A percentile compares a stretch with the other conserved stretches of the same genome.
These are phyloP conservation scores for Acrobeloides nanus DNA, from an alignment of 2,888 invertebrate genomes.

Conservation along the genomic window DNA sequence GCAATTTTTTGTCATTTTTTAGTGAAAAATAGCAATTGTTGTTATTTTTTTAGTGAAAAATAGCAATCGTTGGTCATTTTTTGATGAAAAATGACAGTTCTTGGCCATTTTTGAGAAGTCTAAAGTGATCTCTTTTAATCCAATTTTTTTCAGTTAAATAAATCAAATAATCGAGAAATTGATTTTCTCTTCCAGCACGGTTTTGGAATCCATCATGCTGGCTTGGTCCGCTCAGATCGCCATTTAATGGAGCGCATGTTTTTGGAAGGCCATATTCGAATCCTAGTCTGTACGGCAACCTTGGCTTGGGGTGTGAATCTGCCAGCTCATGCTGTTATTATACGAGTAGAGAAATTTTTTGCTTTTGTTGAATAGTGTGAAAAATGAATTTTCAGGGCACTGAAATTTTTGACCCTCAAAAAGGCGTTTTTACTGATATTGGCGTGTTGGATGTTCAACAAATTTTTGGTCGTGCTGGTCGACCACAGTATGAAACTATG, in stretches of 20 bases:
- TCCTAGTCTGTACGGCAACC: conserved; percentile 88
- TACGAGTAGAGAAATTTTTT: no score
- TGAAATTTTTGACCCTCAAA: conserved; percentile 90
- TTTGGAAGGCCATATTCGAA: conserved; percentile 73
- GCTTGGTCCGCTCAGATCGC: conserved; percentile 80
- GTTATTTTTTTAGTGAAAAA: no score
- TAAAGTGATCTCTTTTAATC: no score
- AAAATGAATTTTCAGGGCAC: conserved; percentile 70
- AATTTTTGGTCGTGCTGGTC: conserved; percentile 86
- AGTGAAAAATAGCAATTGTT: no score
- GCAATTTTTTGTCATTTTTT: no score
- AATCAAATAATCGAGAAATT: conserved; percentile 56
- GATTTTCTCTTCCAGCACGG: conserved; percentile 77
- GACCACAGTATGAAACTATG: conserved; percentile 83
- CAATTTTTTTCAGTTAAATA: conserved; percentile 24
- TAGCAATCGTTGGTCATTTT: no score
- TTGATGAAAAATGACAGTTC: no score
- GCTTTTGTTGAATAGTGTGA: no score
- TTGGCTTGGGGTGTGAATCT: conserved; percentile 99
- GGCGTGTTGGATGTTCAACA: conserved; percentile 93
- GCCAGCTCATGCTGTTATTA: conserved; percentile 92
- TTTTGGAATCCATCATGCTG: conserved; percentile 90
- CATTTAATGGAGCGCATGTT: conserved; percentile 81
- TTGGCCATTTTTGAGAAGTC: no score
- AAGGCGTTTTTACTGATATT: conserved; percentile 84